Evolutionary conservation across 37 sponge, comb jelly and placozoan genomes (phyloP).

Genomic region (Chondrosia reniformis): DNA sequence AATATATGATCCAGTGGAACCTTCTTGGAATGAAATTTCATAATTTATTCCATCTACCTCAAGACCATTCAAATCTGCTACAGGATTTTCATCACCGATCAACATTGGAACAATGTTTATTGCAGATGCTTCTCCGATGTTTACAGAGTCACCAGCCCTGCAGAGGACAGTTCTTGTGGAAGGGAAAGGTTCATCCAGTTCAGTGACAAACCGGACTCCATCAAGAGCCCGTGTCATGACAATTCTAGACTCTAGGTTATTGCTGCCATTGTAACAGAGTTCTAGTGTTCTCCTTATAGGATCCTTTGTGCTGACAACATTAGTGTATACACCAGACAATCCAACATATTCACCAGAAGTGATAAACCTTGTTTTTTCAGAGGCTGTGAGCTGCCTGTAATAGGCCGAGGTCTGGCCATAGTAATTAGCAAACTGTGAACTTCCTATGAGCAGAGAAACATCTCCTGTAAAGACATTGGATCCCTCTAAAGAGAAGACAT

Average conservation of each 20-base stretch:
- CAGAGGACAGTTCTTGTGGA: constrained; percentile 36
- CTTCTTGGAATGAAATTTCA: constrained; percentile 37
- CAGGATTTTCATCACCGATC: constrained; percentile 47
- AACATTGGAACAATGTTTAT: constrained; percentile 26
- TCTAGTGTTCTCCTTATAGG: constrained; percentile 32
- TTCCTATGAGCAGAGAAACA: constrained; percentile 8
- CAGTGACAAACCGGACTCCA: constrained; percentile 8
- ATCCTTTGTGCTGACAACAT: neutral
- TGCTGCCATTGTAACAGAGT: constrained; percentile 37
- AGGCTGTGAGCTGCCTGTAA: neutral
- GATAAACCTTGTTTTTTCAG: neutral
- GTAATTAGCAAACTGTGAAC: neutral
- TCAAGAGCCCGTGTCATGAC: constrained; percentile 42
- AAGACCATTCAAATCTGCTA: constrained; percentile 62
- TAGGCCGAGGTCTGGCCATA: constrained; percentile 2
- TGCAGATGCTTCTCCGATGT: constrained; percentile 8
- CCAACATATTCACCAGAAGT: constrained; percentile 5
- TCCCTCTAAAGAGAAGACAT: too few relatives aligned
- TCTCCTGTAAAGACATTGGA: neutral
- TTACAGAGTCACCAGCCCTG: constrained; percentile 33
- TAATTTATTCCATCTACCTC: constrained; percentile 30
- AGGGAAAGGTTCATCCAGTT: constrained; percentile 55
- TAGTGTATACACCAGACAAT: neutral
- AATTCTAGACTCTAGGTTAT: neutral
- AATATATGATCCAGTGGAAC: constrained; percentile 23